Evolutionary conservation across 2,113 vertebrate genomes (phyloP).

Genomic region (Nettapus auritus): DNA sequence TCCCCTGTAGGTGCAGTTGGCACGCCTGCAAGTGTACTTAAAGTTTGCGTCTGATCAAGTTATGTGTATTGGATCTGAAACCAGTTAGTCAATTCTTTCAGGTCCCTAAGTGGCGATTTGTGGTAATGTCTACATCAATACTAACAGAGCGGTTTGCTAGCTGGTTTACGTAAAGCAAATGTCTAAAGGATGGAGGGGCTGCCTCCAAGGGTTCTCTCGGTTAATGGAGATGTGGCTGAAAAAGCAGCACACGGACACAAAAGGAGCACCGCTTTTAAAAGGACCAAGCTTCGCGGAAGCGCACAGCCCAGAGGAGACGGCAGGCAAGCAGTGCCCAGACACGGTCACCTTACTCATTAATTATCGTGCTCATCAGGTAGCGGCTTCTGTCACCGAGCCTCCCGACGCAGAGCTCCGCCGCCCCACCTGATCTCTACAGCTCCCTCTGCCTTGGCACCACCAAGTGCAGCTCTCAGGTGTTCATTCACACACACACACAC

Average conservation of each 20-base stretch:
- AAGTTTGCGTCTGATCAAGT: constrained; percentile 87
- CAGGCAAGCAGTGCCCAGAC: background rate
- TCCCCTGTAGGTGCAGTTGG: constrained; percentile 69
- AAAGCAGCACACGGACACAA: background rate
- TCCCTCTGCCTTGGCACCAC: background rate
- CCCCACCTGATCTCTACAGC: background rate
- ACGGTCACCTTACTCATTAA: too few relatives aligned
- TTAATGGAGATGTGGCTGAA: constrained; percentile 34
- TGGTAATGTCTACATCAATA: constrained; percentile 89
- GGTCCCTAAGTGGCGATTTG: constrained; percentile 89
- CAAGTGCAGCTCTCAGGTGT: too few relatives aligned
- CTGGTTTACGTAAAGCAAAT: constrained; percentile 82
- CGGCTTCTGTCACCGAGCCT: background rate
- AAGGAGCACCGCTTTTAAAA: background rate
- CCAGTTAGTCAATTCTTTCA: constrained; percentile 86
- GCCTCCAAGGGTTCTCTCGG: constrained; percentile 48
- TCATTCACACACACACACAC: too few relatives aligned
- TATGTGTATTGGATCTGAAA: constrained; percentile 87
- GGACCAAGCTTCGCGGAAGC: background rate
- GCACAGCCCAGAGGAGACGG: background rate
- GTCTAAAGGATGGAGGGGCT: constrained; percentile 69
- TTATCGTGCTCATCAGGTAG: too few relatives aligned
- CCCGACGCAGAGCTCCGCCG: background rate
- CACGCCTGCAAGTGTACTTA: constrained; percentile 84
- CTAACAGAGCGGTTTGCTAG: constrained; percentile 76